Base-by-base conservation (phyloP, 2,888 invertebrate genomes). In the Aricia artaxerxes region DNA sequence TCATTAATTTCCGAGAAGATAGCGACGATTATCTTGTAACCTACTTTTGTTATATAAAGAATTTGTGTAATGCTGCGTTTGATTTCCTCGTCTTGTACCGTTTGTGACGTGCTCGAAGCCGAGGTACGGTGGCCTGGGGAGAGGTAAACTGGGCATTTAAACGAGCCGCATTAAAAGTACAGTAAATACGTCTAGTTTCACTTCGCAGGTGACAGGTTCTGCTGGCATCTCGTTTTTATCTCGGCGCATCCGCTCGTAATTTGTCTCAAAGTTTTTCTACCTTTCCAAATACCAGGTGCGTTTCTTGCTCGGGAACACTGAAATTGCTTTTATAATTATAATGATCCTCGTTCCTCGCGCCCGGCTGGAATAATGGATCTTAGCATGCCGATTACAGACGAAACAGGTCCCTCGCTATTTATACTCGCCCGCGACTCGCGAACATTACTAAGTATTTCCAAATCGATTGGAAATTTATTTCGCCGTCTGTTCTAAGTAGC, bases 231-330 rank as follows among this genome's bases (percentile, higher is more conserved):
- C 81, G 84, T 85, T 85, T 85, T 87, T 88, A 87, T 88, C 85
- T 88, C 83, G 87, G 84, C 84, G 86, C 84, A 86, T 87, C 89
- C 87, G 87, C 84, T 87, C 85, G 83, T 88, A 89, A 90, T 90
- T 90, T 86, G 85, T 82, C 79, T 69, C 69, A 35, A 78, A 31
- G 61, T 79, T 79, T 79, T 79, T 79, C 79, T 79, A 40, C 40
- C 60, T 73, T 64, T 61, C 35, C 64, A 24, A 75, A 76, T 61
- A 75, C 79, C 75, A 75, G 79, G 49, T 75, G 78, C 24, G 4
- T 73, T 75, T 60, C 24, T 78, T 53, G 49, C 11, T 73, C 57
- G 78, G n/a, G 24, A 35, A 76, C 76, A 7, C 35, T 53, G 49
- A 16, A 53, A 57, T 49, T 31, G 53, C 76, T 53, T 76, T 76